These are phyloP conservation scores for Leptinotarsa juncta DNA, from an alignment of 2,888 invertebrate species.

Conservation along the genomic window DNA sequence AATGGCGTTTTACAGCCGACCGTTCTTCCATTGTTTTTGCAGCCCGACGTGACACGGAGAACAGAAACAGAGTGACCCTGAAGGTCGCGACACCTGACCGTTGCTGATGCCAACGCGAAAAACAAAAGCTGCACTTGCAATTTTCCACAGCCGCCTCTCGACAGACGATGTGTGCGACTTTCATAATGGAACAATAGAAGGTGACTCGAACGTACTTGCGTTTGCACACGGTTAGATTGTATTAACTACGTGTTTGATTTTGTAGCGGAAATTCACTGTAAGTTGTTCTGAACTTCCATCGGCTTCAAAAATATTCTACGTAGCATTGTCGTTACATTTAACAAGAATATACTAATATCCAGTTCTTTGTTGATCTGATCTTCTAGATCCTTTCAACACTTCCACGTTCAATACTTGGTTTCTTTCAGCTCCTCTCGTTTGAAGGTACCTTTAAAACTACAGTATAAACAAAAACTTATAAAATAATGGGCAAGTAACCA, in stretches of 20 bases:
- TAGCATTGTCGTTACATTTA: too few relatives aligned
- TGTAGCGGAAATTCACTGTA: slow-evolving; percentile 1
- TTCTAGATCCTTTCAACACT: too few relatives aligned
- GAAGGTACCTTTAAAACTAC: too few relatives aligned
- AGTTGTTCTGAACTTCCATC: not conserved
- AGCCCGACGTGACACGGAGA: slow-evolving; percentile 29
- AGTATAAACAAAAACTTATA: too few relatives aligned
- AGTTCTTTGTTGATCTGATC: too few relatives aligned
- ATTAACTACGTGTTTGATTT: slow-evolving; percentile 25
- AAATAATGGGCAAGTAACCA: too few relatives aligned
- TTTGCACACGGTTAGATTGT: slow-evolving; percentile 13
- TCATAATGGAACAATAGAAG: slow-evolving; percentile 30
- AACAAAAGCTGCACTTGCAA: slow-evolving; percentile 25
- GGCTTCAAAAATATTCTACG: too few relatives aligned
- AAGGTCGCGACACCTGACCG: slow-evolving; percentile 47
- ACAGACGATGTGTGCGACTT: slow-evolving; percentile 3
- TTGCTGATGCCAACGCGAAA: slow-evolving; percentile 36
- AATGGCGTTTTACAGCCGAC: slow-evolving; percentile 26
- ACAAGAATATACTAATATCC: too few relatives aligned
- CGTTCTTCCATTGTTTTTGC: slow-evolving; percentile 30
- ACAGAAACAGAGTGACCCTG: slow-evolving; percentile 37
- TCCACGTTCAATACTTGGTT: too few relatives aligned
- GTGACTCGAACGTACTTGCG: slow-evolving; percentile 35
- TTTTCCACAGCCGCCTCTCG: slow-evolving; percentile 12
- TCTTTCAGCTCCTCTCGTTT: too few relatives aligned